These are phyloP conservation scores for Himantopus leucocephalus DNA, from an alignment of 2,113 vertebrate genomes.

Conservation along the genomic window DNA sequence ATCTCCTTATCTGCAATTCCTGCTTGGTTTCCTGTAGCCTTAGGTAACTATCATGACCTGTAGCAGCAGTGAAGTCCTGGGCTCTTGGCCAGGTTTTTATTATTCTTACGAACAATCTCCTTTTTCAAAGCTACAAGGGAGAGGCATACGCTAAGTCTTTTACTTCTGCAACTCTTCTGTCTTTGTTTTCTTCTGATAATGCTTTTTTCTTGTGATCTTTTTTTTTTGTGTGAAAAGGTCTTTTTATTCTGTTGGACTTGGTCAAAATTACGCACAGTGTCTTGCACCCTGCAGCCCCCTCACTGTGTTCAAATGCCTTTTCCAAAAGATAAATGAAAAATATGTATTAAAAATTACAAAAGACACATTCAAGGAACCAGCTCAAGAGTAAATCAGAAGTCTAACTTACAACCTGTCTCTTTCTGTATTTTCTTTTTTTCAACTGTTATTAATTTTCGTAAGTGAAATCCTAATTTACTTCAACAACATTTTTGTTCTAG, in stretches of 20 bases:
- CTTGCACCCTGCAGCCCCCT: not conserved
- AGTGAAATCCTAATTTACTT: not conserved
- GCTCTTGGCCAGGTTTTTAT: not conserved
- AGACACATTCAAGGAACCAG: not conserved
- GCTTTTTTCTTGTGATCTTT: not conserved
- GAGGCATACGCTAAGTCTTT: not conserved
- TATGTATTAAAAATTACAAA: not conserved
- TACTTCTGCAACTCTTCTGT: not conserved
- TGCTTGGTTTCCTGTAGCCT: not conserved
- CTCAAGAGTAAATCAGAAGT: not conserved
- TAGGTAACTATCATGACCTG: not conserved
- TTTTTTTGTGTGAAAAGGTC: not conserved
- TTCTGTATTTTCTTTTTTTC: not conserved
- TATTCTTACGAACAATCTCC: not conserved
- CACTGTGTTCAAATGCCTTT: not conserved
- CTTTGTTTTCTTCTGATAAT: not conserved
- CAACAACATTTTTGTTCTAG: not conserved
- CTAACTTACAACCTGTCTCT: not conserved
- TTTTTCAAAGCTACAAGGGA: not conserved
- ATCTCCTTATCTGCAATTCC: not conserved
- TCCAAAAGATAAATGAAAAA: not conserved
- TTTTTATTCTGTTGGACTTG: not conserved
- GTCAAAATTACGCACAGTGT: not conserved
- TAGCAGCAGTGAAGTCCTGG: not conserved
- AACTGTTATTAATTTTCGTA: not conserved